These are phyloP conservation scores for Conus canariensis DNA, from an alignment of 2,888 invertebrate genomes.

Conservation along the genomic window DNA sequence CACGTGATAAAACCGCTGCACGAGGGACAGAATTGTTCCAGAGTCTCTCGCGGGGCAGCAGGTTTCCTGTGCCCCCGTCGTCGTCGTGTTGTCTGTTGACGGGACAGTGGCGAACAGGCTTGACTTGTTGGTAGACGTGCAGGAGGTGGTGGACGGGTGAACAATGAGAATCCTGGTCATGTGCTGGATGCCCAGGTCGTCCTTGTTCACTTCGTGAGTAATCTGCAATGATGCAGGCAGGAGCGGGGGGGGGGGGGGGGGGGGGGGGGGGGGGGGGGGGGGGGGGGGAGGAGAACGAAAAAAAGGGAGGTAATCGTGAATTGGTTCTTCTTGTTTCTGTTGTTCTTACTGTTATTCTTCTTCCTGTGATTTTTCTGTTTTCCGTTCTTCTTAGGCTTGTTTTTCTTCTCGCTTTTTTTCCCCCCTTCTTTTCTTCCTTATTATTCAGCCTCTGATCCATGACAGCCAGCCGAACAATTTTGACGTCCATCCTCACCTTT, in stretches of 20 bases:
- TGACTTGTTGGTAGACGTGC: background rate
- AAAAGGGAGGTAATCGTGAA: background rate
- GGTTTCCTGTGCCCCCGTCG: background rate
- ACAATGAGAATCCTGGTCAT: slow-evolving; percentile 28
- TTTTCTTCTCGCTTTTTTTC: too few relatives aligned
- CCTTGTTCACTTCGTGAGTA: background rate
- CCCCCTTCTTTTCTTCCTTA: too few relatives aligned
- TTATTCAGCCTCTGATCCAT: too few relatives aligned
- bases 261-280: too few relatives aligned
- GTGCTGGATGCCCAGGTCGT: background rate
- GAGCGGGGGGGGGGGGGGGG: too few relatives aligned
- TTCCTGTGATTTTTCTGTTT: too few relatives aligned
- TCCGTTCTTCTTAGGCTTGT: too few relatives aligned
- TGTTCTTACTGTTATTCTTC: background rate
- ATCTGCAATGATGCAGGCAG: background rate
- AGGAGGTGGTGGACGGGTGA: background rate
- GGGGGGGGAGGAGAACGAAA: too few relatives aligned
- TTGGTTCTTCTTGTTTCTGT: background rate
- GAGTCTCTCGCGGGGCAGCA: background rate
- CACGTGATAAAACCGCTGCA: slow-evolving; percentile 25
- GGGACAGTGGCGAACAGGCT: background rate
- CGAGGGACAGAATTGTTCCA: background rate
- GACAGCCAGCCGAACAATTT: too few relatives aligned
- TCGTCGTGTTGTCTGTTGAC: background rate
- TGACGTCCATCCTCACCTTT: too few relatives aligned